These are phyloP conservation scores for Hylomyscus alleni DNA, from an alignment of 2,797 vertebrate species.

Conservation along the genomic window DNA sequence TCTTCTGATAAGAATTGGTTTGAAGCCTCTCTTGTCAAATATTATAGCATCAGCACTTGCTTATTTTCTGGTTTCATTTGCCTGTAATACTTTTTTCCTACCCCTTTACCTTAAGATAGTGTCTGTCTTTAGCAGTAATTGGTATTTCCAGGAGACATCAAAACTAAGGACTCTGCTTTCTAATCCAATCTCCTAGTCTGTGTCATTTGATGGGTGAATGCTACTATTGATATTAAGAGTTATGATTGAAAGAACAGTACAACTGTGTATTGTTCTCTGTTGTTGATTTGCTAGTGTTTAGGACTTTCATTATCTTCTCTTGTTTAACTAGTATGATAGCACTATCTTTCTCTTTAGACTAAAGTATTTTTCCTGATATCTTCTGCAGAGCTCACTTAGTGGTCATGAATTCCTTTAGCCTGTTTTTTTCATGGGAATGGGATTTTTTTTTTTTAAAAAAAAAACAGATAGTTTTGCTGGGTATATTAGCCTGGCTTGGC, in stretches of 20 bases:
- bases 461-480: not conserved
- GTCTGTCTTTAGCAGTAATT: not conserved
- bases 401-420: not conserved
- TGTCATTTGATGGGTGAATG: not conserved
- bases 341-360: not conserved
- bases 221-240: not conserved
- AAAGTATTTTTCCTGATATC: not conserved
- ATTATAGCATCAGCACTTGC: not conserved
- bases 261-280: not conserved
- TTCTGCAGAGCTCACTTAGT: not conserved
- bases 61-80: not conserved
- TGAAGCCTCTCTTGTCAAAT: not conserved
- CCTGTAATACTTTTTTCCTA: not conserved
- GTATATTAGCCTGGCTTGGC: not conserved
- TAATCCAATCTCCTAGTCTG: not conserved
- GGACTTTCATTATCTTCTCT: not conserved
- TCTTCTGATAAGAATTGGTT: not conserved
- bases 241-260: not conserved
- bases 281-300: not conserved
- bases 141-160: not conserved
- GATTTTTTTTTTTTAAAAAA: no score
- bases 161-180: not conserved
- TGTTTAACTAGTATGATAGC: not conserved
- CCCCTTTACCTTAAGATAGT: not conserved
- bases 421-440: not conserved